Evolutionary conservation across 2,888 invertebrate species (phyloP).

Genomic region (Andricus curvator): DNA sequence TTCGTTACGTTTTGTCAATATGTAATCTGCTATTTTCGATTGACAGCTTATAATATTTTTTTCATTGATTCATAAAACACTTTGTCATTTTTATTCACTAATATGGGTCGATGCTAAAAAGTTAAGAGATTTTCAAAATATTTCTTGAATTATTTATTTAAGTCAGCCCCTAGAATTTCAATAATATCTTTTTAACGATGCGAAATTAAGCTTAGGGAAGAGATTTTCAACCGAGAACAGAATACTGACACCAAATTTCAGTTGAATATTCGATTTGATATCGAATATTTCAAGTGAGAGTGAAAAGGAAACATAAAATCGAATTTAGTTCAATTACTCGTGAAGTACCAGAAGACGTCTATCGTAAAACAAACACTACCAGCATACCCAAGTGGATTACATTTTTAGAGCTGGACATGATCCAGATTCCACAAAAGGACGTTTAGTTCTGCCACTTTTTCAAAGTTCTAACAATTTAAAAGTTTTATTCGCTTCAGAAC

Average conservation of each 20-base stretch:
- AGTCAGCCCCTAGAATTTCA: too few species aligned
- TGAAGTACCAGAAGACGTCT: background rate
- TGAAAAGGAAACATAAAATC: background rate
- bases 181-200: too few species aligned
- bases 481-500: conserved; percentile 15
- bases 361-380: background rate
- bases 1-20: too few species aligned
- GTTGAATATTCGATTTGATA: background rate
- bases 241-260: background rate
- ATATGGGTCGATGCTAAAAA: too few species aligned
- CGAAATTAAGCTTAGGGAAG: too few species aligned
- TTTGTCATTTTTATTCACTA: too few species aligned
- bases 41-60: too few species aligned
- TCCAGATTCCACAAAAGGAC: conserved; percentile 29
- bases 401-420: conserved; percentile 24
- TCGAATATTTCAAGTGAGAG: background rate
- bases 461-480: background rate
- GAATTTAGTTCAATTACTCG: conserved; percentile 12
- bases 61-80: too few species aligned
- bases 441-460: conserved; percentile 11
- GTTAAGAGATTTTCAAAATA: too few species aligned
- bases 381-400: conserved; percentile 23
- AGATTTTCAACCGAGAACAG: too few species aligned
- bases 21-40: too few species aligned
- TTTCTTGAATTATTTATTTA: too few species aligned